Evolutionary conservation across 2,113 vertebrate species (phyloP).

Genomic region (Alaudala cheleensis): DNA sequence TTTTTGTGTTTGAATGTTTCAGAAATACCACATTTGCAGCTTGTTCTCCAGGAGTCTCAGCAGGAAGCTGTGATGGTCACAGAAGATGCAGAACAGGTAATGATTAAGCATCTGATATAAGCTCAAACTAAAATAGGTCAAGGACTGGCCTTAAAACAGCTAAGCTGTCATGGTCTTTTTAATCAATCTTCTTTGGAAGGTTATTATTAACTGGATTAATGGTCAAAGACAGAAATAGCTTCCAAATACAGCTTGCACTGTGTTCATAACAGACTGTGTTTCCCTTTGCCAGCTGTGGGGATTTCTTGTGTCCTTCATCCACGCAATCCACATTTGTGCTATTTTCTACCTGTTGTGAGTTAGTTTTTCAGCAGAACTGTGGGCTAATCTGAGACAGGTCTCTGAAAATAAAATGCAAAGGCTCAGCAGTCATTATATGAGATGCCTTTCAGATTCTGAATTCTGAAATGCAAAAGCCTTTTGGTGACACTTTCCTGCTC

Average conservation of each 20-base stretch:
- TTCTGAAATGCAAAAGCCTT: background rate
- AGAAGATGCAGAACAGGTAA: conserved; percentile 44
- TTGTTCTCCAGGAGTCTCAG: conserved; percentile 10
- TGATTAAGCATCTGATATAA: background rate
- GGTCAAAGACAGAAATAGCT: background rate
- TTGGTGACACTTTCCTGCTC: background rate
- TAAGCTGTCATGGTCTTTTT: conserved; percentile 7
- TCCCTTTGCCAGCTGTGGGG: background rate
- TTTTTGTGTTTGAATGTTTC: conserved; percentile 43
- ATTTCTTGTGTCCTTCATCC: background rate
- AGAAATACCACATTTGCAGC: conserved; percentile 47
- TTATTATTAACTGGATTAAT: conserved; percentile 52
- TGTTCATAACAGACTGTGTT: background rate
- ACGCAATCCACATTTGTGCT: background rate
- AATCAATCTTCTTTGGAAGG: conserved; percentile 54
- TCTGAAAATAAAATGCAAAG: background rate
- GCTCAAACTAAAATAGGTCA: conserved; percentile 18
- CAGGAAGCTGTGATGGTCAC: background rate
- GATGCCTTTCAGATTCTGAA: background rate
- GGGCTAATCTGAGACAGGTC: background rate
- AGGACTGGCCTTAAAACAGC: conserved; percentile 21
- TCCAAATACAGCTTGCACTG: background rate
- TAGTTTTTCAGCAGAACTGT: background rate
- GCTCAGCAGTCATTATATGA: background rate
- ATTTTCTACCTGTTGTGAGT: background rate